These are phyloP conservation scores for Phymanthus crucifer DNA, from an alignment of 92 coral and sea anemone species.

Conservation along the genomic window DNA sequence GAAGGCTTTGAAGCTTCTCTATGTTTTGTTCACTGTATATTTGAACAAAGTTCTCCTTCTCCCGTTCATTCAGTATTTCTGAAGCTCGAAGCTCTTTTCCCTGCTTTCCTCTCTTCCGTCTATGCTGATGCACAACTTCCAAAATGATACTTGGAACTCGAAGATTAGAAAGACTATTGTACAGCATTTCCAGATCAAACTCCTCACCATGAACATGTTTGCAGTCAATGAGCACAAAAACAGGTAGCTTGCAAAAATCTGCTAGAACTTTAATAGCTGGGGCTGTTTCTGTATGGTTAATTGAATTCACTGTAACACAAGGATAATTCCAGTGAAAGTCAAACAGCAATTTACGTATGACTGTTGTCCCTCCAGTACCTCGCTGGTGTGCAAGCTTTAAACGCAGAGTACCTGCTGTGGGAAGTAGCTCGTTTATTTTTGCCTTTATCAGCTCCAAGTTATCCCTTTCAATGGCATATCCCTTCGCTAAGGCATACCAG, in stretches of 20 bases:
- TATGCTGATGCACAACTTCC: constrained; percentile 43
- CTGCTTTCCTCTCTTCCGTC: neutral
- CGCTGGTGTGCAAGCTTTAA: constrained; percentile 49
- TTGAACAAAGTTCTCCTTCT: constrained; percentile 22
- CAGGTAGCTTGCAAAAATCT: constrained; percentile 54
- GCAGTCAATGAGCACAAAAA: constrained; percentile 44
- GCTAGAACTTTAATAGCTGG: constrained; percentile 47
- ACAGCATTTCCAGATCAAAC: constrained; percentile 47
- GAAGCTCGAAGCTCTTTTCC: constrained; percentile 19
- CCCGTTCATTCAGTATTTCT: constrained; percentile 11
- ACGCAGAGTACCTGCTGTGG: constrained; percentile 41
- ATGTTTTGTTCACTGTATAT: constrained; percentile 30
- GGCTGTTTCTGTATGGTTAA: constrained; percentile 42
- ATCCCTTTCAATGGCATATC: constrained; percentile 56
- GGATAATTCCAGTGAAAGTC: constrained; percentile 54
- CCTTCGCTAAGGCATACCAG: constrained; percentile 57
- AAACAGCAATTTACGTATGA: constrained; percentile 47
- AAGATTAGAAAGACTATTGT: constrained; percentile 45
- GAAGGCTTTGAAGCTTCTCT: constrained; percentile 9
- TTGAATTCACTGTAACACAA: constrained; percentile 52
- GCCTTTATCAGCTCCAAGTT: constrained; percentile 35
- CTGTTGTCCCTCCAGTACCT: constrained; percentile 71
- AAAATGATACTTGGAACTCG: constrained; percentile 56
- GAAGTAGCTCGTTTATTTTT: constrained; percentile 37
- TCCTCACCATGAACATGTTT: constrained; percentile 53